These are phyloP conservation scores for Drosophila differens DNA, from an alignment of 2,888 invertebrate species.

Conservation along the genomic window DNA sequence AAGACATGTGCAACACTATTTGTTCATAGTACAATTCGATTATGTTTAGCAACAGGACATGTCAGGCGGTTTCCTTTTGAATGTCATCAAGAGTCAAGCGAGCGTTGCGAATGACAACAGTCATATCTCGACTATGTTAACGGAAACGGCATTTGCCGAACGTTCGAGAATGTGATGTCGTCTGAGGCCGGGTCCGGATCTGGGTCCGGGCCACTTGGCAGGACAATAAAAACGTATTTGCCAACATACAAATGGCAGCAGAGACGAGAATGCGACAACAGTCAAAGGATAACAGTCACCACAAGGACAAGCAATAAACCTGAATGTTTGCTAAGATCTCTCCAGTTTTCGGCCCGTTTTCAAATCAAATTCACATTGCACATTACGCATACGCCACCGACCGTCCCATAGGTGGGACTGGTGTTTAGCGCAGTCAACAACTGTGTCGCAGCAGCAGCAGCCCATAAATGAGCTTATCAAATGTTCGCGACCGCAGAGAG, in stretches of 20 bases:
- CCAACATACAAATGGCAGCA: conserved; percentile 60
- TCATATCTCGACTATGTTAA: conserved; percentile 32
- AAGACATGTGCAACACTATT: background rate
- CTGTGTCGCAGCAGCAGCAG: conserved; percentile 4
- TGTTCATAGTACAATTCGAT: background rate
- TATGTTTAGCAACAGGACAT: conserved; percentile 6
- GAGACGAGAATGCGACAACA: conserved; percentile 53
- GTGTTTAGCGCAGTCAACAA: conserved; percentile 15
- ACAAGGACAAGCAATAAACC: conserved; percentile 44
- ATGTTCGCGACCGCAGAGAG: conserved; percentile 39
- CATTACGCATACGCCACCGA: conserved; percentile 41
- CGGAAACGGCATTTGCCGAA: conserved; percentile 38
- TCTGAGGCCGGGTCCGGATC: background rate
- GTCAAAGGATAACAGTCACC: conserved; percentile 44
- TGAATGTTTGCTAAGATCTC: conserved; percentile 39
- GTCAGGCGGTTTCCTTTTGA: conserved; percentile 15
- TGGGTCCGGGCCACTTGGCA: conserved; percentile 29
- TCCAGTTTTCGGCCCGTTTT: conserved; percentile 16
- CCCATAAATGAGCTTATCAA: conserved; percentile 54
- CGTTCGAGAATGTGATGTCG: background rate
- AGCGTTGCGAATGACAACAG: conserved; percentile 43
- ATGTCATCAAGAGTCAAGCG: conserved; percentile 39
- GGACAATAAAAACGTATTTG: conserved; percentile 58
- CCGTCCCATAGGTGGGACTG: background rate
- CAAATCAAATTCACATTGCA: conserved; percentile 22